Base-by-base conservation (phyloP, 2,888 invertebrate genomes). In the Papilio elwesi region DNA sequence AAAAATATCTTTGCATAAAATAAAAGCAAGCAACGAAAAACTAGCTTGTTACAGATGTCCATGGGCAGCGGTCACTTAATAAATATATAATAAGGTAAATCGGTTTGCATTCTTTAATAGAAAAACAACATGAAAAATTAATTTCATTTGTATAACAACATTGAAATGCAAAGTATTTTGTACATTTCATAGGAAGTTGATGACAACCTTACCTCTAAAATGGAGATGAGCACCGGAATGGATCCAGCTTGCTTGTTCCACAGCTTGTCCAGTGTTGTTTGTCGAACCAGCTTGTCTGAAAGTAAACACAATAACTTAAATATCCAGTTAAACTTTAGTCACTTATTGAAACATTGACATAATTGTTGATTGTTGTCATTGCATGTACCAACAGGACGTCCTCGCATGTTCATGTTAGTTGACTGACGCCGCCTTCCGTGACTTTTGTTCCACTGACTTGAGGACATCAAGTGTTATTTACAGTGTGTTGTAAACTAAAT, bases 231-330 rank as follows among this genome's bases (percentile, higher is more conserved):
- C 86, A 94, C 93, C 80, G 94, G 93, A 71, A 95, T 84, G 43
- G 94, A 91, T 43, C 94, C 94, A 10, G 94, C 88, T 79, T 94
- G 94, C 78, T 95, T 95, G 83, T 90, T 93, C 94, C 95, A 95
- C 78, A 95, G 78, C 81, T 94, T 94, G 65, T 95, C 95, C 84
- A 95, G 80, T 15, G 94, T 95, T 75, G 88, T 89, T 81, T 95
- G 95, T 3, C 95, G 94, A 55, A 95, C 84, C 80, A 91, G 90
- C 82, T 94, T 94, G 84, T 95, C 95, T 95, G 91, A 47, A 93
- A 73, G 87, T 73, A 62, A 43, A 77, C 12, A 77, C 78, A 73
- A 70, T 69, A 70, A 43, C 48, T 15, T 12, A 70, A 36, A 59
- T 43, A 63, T 13, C 1, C 4, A 2, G 26, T 43, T 43, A 9